Evolutionary conservation across 1,140 invertebrate genomes (phyloP).

Genomic region (Musca domestica): DNA sequence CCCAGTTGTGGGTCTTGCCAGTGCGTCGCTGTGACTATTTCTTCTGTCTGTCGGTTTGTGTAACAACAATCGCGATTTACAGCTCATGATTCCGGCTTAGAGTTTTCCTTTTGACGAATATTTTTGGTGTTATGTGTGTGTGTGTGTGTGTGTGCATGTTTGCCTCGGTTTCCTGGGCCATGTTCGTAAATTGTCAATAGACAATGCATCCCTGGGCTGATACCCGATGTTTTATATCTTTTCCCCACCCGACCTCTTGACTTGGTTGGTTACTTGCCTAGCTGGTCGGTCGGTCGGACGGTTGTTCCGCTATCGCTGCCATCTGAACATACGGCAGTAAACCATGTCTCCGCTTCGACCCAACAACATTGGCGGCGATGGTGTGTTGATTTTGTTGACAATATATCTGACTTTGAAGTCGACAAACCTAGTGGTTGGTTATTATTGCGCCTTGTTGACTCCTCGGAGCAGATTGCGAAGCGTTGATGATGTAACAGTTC

Average conservation of each 20-base stretch:
- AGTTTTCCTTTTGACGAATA: slow-evolving; percentile 16
- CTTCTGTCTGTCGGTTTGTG: too few relatives aligned
- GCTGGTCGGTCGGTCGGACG: too few relatives aligned
- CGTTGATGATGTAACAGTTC: slow-evolving; percentile 4
- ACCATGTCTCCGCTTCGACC: not conserved
- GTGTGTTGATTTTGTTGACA: slow-evolving; percentile 13
- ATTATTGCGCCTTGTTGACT: slow-evolving; percentile 4
- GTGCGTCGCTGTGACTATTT: too few relatives aligned
- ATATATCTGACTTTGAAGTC: slow-evolving; percentile 7
- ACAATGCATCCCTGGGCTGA: slow-evolving; percentile 1
- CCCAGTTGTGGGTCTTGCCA: too few relatives aligned
- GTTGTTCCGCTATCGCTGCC: not conserved
- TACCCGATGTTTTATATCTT: not conserved
- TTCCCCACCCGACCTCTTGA: too few relatives aligned
- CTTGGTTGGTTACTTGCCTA: too few relatives aligned
- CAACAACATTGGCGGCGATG: not conserved
- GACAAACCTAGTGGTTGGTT: not conserved
- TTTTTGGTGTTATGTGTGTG: too few relatives aligned
- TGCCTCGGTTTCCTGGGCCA: not conserved
- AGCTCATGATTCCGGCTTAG: not conserved
- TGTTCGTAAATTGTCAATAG: slow-evolving; percentile 15
- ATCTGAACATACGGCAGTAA: not conserved
- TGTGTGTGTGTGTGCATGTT: too few relatives aligned
- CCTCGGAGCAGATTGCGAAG: slow-evolving; percentile 10
- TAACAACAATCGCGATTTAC: slow-evolving; percentile 9